Conservation (phyloP, 2,113 vertebrate genomes). For the Chloebia gouldiae region DNA sequence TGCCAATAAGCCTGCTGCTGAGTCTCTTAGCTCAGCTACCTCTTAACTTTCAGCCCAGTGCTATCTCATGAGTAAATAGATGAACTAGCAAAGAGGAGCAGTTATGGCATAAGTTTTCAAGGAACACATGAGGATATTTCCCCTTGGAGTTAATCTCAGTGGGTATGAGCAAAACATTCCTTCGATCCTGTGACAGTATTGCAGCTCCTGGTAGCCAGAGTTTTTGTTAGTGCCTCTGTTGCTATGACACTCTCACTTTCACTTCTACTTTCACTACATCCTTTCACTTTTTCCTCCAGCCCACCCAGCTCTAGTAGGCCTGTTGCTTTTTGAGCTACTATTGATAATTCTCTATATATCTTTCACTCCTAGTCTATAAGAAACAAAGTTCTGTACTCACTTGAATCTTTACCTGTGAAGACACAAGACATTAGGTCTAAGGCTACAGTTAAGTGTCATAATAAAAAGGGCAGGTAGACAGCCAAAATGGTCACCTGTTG, state of each 20-base stretch:
- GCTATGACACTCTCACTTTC: not conserved
- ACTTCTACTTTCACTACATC: not conserved
- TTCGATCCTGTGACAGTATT: not conserved
- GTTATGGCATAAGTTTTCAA: not conserved
- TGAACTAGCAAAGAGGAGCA: not conserved
- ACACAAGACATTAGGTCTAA: not conserved
- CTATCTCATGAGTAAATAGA: not conserved
- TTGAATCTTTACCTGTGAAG: not conserved
- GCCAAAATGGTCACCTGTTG: not conserved
- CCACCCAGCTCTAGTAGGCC: not conserved
- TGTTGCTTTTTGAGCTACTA: not conserved
- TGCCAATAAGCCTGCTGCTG: not conserved
- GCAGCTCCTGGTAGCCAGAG: not conserved
- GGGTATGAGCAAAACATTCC: not conserved
- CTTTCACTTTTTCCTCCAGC: not conserved
- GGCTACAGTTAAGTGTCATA: accelerated
- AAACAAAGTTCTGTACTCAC: not conserved
- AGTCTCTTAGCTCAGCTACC: not conserved
- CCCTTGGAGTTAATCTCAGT: not conserved
- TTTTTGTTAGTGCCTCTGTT: not conserved
- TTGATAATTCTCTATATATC: not conserved
- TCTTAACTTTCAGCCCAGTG: not conserved
- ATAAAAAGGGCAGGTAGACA: not conserved
- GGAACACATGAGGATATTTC: not conserved
- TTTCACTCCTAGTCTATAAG: not conserved